Percentiles rank a stretch among this genome's conserved stretches.
phyloP scores from a whole-genome alignment of 1,140 invertebrate species.

The Calliopsis andreniformis region DNA sequence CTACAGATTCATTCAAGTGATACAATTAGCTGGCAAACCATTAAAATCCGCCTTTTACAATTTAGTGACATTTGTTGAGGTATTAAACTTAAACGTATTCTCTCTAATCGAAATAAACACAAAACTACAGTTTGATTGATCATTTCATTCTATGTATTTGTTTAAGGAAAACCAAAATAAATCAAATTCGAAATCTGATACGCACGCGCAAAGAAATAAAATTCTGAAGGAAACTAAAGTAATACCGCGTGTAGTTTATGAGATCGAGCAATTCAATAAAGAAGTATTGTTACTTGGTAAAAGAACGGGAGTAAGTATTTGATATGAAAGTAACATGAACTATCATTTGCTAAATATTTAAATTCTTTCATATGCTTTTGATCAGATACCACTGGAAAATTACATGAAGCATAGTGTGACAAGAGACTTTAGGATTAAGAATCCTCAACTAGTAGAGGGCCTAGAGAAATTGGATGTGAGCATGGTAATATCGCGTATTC shows the following conservation, averaged over 20 bases:
- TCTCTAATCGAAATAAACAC: neutral
- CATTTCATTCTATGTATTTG: neutral
- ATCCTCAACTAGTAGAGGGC: slow-evolving; percentile 78
- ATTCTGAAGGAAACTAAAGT: slow-evolving; percentile 83
- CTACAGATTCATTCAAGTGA: slow-evolving; percentile 82
- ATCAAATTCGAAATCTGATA: slow-evolving; percentile 73
- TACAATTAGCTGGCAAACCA: slow-evolving; percentile 83
- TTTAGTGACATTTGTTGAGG: slow-evolving; percentile 82
- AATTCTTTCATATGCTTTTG: slow-evolving; percentile 9
- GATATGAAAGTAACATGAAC: slow-evolving; percentile 12
- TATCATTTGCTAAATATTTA: neutral
- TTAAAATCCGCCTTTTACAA: slow-evolving; percentile 82
- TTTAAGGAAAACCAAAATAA: slow-evolving; percentile 73
- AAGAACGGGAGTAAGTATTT: slow-evolving; percentile 80
- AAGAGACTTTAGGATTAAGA: slow-evolving; percentile 83
- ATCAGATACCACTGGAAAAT: slow-evolving; percentile 79
- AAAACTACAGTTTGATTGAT: neutral
- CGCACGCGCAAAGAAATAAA: slow-evolving; percentile 80
- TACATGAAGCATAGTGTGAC: slow-evolving; percentile 82
- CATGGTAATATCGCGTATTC: slow-evolving; percentile 61
- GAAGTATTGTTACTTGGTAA: slow-evolving; percentile 83
- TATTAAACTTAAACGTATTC: slow-evolving; percentile 45
- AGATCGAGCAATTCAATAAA: slow-evolving; percentile 84
- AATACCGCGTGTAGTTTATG: slow-evolving; percentile 83
- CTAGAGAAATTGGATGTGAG: slow-evolving; percentile 77